Evolutionary conservation across 2,888 invertebrate species (phyloP), one percentile per base, ranked within the genome.

Genomic region (Tenthredo distinguenda): DNA sequence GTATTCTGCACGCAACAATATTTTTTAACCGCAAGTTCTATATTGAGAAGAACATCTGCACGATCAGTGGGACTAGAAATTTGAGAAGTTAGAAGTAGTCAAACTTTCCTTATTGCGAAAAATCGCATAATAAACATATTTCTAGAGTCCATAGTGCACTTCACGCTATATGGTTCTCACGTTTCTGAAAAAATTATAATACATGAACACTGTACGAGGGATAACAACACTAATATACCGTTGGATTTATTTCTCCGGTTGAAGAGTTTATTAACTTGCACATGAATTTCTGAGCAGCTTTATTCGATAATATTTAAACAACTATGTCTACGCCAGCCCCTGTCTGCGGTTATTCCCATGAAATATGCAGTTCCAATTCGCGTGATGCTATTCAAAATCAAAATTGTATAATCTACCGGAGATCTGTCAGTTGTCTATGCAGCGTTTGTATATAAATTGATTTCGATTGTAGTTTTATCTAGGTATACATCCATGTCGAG

Each of bases 261-360:
- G 26, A 37, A n/a, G 71, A 71, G 71, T 81, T 62, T 26, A 43
- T 43, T 15, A 81, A 62, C 21, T 62, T 40, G 40, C 58, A 58
- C 47, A 50, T 58, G 81, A 81, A 81, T 62, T 40, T 81, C 81
- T 43, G 81, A 62, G 15, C 62, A 81, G 81, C 3, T 62, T 81
- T 62, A 62, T 81, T 81, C 58, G 62, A 37, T 81, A 26, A 81
- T 62, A 62, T 81, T 81, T 81, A 62, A 81, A 62, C 40, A 81
- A 81, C 58, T 81, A 40, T 81, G 81, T 81, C 81, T 81, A 81
- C 81, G 81, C 40, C 26, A 62, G 37, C 40, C 81, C 40, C 81
- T 50, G 21, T 81, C 37, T 37, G 62, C 7, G 62, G 81, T 81
- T 81, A 81, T 81, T 62, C 62, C 40, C 40, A 58, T 81, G 21